Percentiles rank a stretch among this genome's conserved stretches.
These are phyloP conservation scores for Noctua pronuba DNA, from an alignment of 2,888 invertebrate species.

Conservation along the genomic window DNA sequence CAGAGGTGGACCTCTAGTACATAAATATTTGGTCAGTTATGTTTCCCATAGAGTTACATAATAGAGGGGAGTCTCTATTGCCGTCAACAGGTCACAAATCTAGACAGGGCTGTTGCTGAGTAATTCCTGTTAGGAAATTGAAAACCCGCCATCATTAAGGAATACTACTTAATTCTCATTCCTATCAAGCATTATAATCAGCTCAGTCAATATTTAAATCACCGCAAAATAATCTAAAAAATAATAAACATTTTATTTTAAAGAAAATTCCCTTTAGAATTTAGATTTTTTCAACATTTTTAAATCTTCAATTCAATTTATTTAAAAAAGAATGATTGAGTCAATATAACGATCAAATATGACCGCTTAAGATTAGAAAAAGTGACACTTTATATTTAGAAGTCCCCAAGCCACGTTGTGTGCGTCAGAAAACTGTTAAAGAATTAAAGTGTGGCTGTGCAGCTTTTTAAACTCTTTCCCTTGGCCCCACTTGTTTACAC, in stretches of 20 bases:
- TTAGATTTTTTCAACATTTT: background rate
- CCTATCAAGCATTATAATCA: background rate
- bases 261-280: background rate
- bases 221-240: background rate
- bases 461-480: constrained; percentile 51
- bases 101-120: background rate
- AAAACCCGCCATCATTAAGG: background rate
- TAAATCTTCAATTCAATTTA: constrained; percentile 15
- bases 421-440: constrained; percentile 45
- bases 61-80: background rate
- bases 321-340: background rate
- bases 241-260: background rate
- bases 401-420: constrained; percentile 7
- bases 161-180: background rate
- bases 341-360: constrained; percentile 16
- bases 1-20: background rate
- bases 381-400: constrained; percentile 20
- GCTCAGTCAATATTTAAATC: background rate
- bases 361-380: background rate
- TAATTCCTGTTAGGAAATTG: background rate
- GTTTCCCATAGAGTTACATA: background rate
- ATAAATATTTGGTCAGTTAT: background rate
- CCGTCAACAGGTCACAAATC: background rate
- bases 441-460: constrained; percentile 47
- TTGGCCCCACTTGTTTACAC: constrained; percentile 60